These are phyloP conservation scores for Pseudotriccus pelzelni DNA, from an alignment of 2,797 vertebrate genomes.

Conservation along the genomic window DNA sequence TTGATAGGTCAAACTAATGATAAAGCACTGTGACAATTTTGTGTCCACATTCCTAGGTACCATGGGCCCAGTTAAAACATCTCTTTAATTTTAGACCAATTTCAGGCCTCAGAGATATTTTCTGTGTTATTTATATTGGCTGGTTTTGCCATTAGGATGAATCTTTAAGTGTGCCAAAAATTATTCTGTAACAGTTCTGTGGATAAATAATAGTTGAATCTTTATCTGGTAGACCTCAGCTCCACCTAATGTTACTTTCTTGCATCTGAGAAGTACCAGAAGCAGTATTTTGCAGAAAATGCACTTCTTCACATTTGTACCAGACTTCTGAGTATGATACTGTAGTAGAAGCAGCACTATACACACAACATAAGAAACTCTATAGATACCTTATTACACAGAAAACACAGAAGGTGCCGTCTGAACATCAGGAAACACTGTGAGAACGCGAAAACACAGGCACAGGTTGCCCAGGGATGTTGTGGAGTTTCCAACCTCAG, in stretches of 20 bases:
- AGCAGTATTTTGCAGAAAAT: neutral
- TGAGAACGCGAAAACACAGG: neutral
- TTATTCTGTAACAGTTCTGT: neutral
- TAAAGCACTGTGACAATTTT: neutral
- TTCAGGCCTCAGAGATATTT: neutral
- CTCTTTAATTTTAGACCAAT: neutral
- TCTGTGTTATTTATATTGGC: neutral
- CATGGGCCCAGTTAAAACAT: neutral
- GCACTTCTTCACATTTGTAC: neutral
- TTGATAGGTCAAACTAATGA: neutral
- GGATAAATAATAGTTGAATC: neutral
- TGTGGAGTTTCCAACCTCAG: neutral
- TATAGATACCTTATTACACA: neutral
- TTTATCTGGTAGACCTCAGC: neutral
- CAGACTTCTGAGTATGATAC: neutral
- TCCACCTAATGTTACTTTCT: neutral
- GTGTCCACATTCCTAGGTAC: neutral
- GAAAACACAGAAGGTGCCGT: neutral
- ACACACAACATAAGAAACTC: neutral
- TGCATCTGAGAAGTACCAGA: neutral
- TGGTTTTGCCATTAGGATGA: neutral
- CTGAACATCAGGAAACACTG: neutral
- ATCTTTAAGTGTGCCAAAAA: neutral
- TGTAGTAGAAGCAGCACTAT: neutral
- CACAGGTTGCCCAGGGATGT: neutral